Conservation (phyloP, 2,888 invertebrate genomes). For the Eupsilia transversa region DNA sequence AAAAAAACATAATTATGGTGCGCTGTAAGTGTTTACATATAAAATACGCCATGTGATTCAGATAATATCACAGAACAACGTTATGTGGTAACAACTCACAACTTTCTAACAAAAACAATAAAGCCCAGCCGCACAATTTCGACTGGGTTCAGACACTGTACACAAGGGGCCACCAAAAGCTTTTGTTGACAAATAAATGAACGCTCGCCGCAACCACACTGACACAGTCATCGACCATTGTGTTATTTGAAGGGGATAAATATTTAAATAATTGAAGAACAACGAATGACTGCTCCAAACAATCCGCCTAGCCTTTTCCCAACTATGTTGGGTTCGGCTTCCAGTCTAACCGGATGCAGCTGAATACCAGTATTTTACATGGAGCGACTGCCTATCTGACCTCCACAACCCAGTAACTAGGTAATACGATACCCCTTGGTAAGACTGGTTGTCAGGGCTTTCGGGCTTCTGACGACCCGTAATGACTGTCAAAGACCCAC, state of each 20-base stretch:
- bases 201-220: not conserved
- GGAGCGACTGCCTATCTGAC: too few species aligned
- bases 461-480: too few species aligned
- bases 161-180: not conserved
- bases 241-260: not conserved
- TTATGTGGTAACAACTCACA: not conserved
- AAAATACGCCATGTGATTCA: not conserved
- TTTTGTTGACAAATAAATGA: slow-evolving; percentile 11
- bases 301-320: too few species aligned
- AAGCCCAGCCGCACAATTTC: not conserved
- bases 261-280: not conserved
- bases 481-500: too few species aligned
- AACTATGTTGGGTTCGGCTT: too few species aligned
- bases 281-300: too few species aligned
- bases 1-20: not conserved
- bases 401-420: too few species aligned
- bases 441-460: too few species aligned
- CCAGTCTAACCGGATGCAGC: too few species aligned
- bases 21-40: not conserved
- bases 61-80: not conserved
- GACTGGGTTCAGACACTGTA: not conserved
- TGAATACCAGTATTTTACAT: too few species aligned
- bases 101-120: not conserved
- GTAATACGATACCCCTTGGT: too few species aligned
- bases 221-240: not conserved